Evolutionary conservation across 37 sponge, comb jelly and placozoan genomes (phyloP), one percentile per base, ranked within the genome.

Genomic region (Eunapius fragilis): DNA sequence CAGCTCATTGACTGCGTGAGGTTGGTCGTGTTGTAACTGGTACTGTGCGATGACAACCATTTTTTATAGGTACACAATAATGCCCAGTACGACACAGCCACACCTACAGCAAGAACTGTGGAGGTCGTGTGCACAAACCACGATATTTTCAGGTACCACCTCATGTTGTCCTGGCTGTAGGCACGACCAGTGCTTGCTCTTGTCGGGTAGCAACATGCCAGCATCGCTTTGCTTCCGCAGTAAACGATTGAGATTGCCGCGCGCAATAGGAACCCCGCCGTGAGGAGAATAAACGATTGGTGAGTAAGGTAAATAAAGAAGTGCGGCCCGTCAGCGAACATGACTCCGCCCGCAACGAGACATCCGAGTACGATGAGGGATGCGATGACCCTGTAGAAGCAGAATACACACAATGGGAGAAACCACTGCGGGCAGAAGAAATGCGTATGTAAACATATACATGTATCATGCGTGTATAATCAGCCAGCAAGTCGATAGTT

Each of bases 221-320:
- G 33, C 0, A 3, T 47, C 3, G 70, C 5, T 4, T 11, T 7
- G 25, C 45, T 31, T n/a, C 13, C 25, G 45, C 79, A 86, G 28
- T 86, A 71, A 72, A n/a, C 49, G 25, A 86, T 1, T 24, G 69
- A 36, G 48, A 78, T 72, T 25, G 71, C 22, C 7, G 86, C 50
- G 3, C 70, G 70, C 17, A 24, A 14, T 2, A 48, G 50, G 35
- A 58, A 14, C 0, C 80, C 72, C 17, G 77, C 19, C 22, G 68
- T 31, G 23, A 89, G 78, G 0, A 85, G n/a, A 31, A 80, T 31
- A 72, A 71, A 85, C 23, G 71, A 27, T 24, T 28, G 70, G 47
- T 81, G 67, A 2, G 86, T 90, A 37, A 85, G 71, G 86, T 38
- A 90, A 41, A 81, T 85, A 76, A 89, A 81, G 48, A 73, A 89